These are phyloP conservation scores for Sebastes schlegelii DNA, from an alignment of 2,113 vertebrate genomes.

Conservation along the genomic window DNA sequence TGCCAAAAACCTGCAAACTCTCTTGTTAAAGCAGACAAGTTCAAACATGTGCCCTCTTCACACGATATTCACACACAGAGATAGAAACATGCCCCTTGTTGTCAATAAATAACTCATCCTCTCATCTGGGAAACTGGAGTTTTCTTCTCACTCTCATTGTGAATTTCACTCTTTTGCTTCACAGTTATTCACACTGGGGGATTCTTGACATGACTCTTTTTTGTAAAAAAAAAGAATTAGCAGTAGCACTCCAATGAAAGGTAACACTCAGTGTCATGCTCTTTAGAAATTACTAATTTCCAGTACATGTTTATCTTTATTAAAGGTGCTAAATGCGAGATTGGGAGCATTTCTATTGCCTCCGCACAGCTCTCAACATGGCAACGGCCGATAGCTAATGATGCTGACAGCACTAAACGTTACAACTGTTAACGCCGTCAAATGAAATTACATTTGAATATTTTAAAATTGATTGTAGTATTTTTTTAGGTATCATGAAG, in stretches of 20 bases:
- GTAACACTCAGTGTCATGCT: background rate
- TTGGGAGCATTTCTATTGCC: too few species aligned
- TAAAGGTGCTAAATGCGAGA: too few species aligned
- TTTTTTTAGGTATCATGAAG: too few species aligned
- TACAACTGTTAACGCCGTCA: too few species aligned
- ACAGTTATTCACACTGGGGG: background rate
- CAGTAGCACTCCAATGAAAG: background rate
- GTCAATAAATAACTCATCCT: constrained; percentile 66
- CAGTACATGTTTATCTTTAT: background rate
- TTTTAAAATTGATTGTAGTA: too few species aligned
- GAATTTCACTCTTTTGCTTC: background rate
- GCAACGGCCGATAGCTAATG: too few species aligned
- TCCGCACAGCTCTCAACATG: too few species aligned
- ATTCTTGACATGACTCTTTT: background rate
- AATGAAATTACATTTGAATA: too few species aligned
- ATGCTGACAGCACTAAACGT: too few species aligned
- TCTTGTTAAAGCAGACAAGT: constrained; percentile 58
- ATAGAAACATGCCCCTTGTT: constrained; percentile 43
- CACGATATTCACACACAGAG: constrained; percentile 40
- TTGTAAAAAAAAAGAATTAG: background rate
- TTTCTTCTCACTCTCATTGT: constrained; percentile 20
- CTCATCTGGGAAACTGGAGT: constrained; percentile 50
- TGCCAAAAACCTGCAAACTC: constrained; percentile 29
- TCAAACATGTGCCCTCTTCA: constrained; percentile 42
- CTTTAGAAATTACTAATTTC: background rate